Conservation (phyloP, 2,113 vertebrate species). For the Oceanodroma tethys region DNA sequence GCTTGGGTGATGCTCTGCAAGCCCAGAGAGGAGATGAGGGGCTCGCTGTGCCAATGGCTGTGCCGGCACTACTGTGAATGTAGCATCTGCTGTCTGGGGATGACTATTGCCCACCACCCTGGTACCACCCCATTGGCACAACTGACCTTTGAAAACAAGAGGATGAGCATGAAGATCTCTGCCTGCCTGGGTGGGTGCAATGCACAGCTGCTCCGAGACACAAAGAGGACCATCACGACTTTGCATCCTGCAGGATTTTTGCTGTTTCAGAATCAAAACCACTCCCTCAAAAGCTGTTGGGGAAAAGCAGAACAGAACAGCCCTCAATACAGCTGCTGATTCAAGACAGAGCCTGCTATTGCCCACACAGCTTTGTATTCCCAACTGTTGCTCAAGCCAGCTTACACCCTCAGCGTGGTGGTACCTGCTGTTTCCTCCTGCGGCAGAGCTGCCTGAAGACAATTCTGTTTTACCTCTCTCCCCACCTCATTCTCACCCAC, state of each 20-base stretch:
- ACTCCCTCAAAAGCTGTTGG: neutral
- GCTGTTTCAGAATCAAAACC: neutral
- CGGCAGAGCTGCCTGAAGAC: neutral
- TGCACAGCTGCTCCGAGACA: accelerated
- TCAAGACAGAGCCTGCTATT: neutral
- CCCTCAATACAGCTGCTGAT: neutral
- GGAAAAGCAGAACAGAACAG: neutral
- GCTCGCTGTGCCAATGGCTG: accelerated
- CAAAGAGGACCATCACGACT: neutral
- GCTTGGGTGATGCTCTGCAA: neutral
- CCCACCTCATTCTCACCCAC: neutral
- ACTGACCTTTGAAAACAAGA: neutral
- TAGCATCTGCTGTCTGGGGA: neutral
- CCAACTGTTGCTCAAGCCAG: neutral
- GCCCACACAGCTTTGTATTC: neutral
- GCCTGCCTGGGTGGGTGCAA: neutral
- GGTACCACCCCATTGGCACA: neutral
- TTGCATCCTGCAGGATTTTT: neutral
- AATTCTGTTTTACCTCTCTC: neutral
- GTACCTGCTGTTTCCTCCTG: neutral
- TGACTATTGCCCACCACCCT: neutral
- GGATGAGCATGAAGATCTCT: neutral
- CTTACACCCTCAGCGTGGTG: neutral
- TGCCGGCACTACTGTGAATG: neutral
- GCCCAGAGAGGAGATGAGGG: neutral